Conservation (phyloP, 2,888 invertebrate species). For the Chaetoderma sp. region DNA sequence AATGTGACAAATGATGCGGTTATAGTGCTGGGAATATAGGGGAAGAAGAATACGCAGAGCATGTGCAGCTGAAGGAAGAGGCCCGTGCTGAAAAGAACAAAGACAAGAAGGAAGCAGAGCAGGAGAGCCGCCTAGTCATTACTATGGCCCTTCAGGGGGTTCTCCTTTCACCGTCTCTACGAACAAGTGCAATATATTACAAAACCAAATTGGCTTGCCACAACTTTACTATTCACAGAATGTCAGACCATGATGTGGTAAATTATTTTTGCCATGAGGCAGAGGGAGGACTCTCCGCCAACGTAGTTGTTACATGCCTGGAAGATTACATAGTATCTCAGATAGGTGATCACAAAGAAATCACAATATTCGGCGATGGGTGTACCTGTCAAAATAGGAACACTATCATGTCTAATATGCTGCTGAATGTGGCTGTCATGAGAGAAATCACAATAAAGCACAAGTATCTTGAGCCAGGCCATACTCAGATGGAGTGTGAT, state of each 20-base stretch:
- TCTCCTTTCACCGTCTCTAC: conserved; percentile 30
- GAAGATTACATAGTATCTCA: conserved; percentile 16
- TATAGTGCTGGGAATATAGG: no score
- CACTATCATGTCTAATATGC: conserved; percentile 27
- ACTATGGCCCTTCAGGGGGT: conserved; percentile 37
- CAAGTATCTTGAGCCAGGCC: conserved; percentile 34
- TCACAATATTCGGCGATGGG: conserved; percentile 37
- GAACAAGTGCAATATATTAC: no score
- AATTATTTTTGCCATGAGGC: conserved; percentile 40
- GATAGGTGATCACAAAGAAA: background rate
- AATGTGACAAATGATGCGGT: no score
- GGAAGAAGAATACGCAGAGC: no score
- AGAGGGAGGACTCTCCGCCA: no score
- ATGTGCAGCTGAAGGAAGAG: no score
- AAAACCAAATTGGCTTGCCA: no score
- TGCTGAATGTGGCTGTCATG: conserved; percentile 16
- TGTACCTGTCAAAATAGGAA: conserved; percentile 39
- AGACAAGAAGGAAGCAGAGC: no score
- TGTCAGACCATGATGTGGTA: conserved; percentile 29
- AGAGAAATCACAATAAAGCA: conserved; percentile 26
- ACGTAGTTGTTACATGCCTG: conserved; percentile 27
- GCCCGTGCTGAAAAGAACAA: no score
- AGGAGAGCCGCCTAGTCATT: no score
- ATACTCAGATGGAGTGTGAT: conserved; percentile 39
- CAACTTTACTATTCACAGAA: no score